Percentiles rank a stretch among this genome's conserved stretches.
phyloP scores from a whole-genome alignment of 2,113 vertebrate genomes.

The Acrocephalus arundinaceus region DNA sequence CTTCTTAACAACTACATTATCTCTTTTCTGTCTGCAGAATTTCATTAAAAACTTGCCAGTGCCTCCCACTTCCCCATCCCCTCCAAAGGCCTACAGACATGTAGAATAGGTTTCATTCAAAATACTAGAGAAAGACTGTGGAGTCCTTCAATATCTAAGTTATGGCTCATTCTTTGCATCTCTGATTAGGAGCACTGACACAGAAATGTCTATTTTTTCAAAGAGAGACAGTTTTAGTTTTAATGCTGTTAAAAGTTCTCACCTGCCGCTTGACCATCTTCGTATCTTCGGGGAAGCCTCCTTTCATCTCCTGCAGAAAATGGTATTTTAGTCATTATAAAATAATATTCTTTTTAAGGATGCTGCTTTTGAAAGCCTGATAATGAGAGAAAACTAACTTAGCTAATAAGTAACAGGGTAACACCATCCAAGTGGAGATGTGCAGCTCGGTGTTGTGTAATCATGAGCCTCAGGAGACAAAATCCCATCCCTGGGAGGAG shows the following conservation, averaged over 20 bases:
- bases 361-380: not conserved
- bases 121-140: not conserved
- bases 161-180: not conserved
- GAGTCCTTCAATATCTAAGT: not conserved
- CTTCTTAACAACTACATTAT: not conserved
- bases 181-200: not conserved
- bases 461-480: not conserved
- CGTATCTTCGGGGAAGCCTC: conserved; percentile 75
- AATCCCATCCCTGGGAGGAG: not conserved
- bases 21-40: not conserved
- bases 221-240: not conserved
- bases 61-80: not conserved
- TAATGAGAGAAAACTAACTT: not conserved
- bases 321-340: conserved; percentile 40
- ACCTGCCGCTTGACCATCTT: conserved; percentile 80
- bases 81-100: not conserved
- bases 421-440: not conserved
- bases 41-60: not conserved
- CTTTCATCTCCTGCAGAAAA: conserved; percentile 80
- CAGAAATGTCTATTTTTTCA: not conserved
- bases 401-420: not conserved
- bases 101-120: not conserved
- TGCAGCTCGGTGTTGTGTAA: not conserved
- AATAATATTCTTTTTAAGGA: not conserved
- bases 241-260: conserved; percentile 20